Percentiles rank a stretch among this genome's conserved stretches.
These are phyloP conservation scores for Prorops nasuta DNA, from an alignment of 1,140 invertebrate species.

Conservation along the genomic window DNA sequence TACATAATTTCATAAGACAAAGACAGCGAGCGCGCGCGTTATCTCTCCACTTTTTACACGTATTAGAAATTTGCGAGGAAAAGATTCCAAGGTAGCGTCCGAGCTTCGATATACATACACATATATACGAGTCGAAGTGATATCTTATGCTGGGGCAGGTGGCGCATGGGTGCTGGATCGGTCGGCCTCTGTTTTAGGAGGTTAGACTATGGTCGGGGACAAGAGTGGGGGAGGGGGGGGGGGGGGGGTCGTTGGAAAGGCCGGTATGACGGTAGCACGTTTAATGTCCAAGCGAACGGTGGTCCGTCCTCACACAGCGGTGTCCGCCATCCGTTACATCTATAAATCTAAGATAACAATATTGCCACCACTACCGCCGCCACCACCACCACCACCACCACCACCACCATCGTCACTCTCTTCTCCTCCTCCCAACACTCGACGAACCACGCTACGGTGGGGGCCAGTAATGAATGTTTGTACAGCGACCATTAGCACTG, in stretches of 20 bases:
- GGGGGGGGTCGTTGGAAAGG: constrained; percentile 21
- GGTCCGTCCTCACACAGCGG: constrained; percentile 42
- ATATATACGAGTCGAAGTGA: no score
- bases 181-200: no score
- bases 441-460: neutral
- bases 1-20: no score
- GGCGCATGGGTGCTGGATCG: no score
- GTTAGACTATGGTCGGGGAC: no score
- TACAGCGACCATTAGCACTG: constrained; percentile 52
- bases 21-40: no score
- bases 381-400: constrained; percentile 4
- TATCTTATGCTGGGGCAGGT: no score
- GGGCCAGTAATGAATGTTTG: constrained; percentile 54
- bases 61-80: no score
- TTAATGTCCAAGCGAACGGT: constrained; percentile 44
- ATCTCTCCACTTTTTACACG: no score
- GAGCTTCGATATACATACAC: no score
- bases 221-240: neutral
- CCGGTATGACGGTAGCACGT: constrained; percentile 36
- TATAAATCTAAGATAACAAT: constrained; percentile 58
- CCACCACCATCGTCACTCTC: neutral
- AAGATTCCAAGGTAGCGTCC: no score
- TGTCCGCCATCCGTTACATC: constrained; percentile 56
- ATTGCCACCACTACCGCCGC: constrained; percentile 37
- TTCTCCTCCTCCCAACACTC: neutral